Conservation (phyloP, 2,888 invertebrate genomes). For the Metallyticus violacea region DNA sequence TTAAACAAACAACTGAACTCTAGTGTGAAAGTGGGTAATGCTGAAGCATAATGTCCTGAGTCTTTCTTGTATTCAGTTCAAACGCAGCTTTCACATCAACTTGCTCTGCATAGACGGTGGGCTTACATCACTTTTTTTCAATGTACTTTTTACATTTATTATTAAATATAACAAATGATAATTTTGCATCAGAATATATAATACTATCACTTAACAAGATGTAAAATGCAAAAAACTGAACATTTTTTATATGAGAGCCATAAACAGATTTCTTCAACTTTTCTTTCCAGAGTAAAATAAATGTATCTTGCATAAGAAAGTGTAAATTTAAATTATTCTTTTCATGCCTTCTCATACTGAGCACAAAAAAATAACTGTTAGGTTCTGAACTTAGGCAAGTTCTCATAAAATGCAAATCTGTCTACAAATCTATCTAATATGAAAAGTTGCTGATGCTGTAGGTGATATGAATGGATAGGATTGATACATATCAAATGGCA, state of each 20-base stretch:
- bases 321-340: neutral
- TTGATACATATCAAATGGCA: conserved; percentile 9
- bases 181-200: neutral
- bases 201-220: neutral
- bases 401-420: neutral
- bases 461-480: neutral
- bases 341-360: neutral
- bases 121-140: neutral
- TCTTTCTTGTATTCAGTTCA: neutral
- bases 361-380: neutral
- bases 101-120: neutral
- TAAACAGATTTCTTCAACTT: neutral
- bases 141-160: neutral
- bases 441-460: neutral
- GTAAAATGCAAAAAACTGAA: neutral
- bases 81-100: neutral
- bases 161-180: neutral
- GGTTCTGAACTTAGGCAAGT: neutral
- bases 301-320: neutral
- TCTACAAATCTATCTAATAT: neutral
- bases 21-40: too few species aligned
- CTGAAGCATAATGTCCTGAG: too few species aligned
- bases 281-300: neutral
- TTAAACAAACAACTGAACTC: too few species aligned
- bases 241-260: neutral